phyloP scores from a whole-genome alignment of 2,888 invertebrate genomes.

The Mythimna loreyi region DNA sequence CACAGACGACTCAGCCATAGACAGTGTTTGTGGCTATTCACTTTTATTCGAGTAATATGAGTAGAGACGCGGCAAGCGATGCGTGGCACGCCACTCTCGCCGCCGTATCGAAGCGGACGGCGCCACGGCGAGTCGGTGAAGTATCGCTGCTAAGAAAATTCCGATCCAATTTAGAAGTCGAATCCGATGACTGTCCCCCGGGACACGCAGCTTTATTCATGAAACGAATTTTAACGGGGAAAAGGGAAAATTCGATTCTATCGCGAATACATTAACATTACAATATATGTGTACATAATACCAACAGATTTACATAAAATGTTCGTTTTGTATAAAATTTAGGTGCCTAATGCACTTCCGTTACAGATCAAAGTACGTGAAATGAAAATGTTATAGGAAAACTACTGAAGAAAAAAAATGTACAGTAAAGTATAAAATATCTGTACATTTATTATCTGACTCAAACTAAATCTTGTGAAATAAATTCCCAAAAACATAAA shows the following conservation, averaged over 20 bases:
- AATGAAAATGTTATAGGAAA: neutral
- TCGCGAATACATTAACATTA: slow-evolving; percentile 68
- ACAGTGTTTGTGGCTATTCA: slow-evolving; percentile 52
- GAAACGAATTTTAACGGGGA: slow-evolving; percentile 80
- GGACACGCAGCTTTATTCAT: slow-evolving; percentile 83
- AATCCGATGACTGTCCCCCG: slow-evolving; percentile 83
- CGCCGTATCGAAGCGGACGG: slow-evolving; percentile 69
- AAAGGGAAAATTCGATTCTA: slow-evolving; percentile 76
- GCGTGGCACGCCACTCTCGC: slow-evolving; percentile 65
- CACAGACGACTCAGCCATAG: slow-evolving; percentile 37
- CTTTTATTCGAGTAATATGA: slow-evolving; percentile 57
- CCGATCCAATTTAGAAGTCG: slow-evolving; percentile 85
- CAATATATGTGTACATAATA: slow-evolving; percentile 43
- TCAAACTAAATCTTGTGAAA: neutral
- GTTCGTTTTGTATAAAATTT: slow-evolving; percentile 10
- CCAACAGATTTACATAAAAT: slow-evolving; percentile 31
- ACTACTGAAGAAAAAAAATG: too few relatives aligned
- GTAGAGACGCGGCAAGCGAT: slow-evolving; percentile 57
- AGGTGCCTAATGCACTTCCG: neutral
- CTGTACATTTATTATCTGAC: neutral
- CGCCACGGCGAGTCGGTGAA: slow-evolving; percentile 67
- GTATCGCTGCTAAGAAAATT: slow-evolving; percentile 80
- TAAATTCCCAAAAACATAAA: neutral
- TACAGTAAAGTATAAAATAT: neutral
- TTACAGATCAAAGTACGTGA: neutral